Percentiles rank a stretch among this genome's conserved stretches.
Conservation (phyloP, 2,797 vertebrate genomes). For the Anguilla obscura region DNA sequence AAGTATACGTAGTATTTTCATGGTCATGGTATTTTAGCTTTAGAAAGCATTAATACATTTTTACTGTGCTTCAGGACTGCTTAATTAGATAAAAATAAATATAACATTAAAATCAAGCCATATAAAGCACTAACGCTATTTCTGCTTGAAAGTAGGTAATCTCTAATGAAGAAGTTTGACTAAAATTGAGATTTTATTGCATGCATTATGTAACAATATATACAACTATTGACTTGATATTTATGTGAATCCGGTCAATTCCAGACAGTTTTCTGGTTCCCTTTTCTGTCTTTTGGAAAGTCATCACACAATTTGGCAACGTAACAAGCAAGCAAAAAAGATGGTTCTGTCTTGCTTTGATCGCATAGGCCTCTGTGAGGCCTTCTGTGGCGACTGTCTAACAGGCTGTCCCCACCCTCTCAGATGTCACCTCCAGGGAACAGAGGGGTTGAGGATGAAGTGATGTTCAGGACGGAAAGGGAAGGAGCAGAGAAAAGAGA, state of each 20-base stretch:
- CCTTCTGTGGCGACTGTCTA: background rate
- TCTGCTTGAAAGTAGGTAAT: too few species aligned
- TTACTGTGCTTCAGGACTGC: background rate
- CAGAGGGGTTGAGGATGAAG: background rate
- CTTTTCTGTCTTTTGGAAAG: background rate
- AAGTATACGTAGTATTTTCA: background rate
- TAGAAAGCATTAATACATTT: background rate
- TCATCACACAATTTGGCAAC: background rate
- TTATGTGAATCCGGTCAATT: too few species aligned
- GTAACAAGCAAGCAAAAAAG: background rate
- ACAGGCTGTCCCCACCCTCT: background rate
- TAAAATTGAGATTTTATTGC: too few species aligned
- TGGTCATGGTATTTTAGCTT: background rate
- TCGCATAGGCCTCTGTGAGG: background rate
- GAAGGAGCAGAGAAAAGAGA: background rate
- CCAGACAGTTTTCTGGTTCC: too few species aligned
- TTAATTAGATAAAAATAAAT: background rate
- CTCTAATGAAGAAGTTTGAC: too few species aligned
- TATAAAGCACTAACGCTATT: background rate
- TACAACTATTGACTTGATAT: too few species aligned
- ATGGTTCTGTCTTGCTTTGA: background rate
- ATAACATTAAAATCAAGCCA: background rate
- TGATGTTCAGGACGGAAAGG: background rate
- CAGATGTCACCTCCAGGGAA: background rate
- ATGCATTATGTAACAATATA: too few species aligned